Conservation (phyloP, 2,797 vertebrate species). For the Rachycentron canadum region DNA sequence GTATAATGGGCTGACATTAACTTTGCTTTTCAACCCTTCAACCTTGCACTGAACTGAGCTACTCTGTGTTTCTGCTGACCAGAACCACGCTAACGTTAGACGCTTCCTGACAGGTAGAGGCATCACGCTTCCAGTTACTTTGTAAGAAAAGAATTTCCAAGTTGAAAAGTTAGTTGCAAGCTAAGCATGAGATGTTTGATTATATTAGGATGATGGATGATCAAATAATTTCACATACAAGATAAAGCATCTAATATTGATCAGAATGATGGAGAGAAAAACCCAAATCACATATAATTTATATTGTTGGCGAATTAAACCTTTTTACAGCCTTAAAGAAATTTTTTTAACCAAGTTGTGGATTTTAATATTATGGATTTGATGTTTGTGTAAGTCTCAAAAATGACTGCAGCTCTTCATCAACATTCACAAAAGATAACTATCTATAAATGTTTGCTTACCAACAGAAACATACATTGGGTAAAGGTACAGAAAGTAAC, state of each 20-base stretch:
- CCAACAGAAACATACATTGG: not conserved
- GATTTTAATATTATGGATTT: not conserved
- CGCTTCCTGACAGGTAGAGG: not conserved
- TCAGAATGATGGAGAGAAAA: not conserved
- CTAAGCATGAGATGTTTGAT: not conserved
- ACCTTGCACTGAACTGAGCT: conserved; percentile 66
- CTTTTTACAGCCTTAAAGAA: not conserved
- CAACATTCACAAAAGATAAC: not conserved
- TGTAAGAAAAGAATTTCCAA: not conserved
- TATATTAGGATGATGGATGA: conserved; percentile 1
- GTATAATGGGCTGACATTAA: conserved; percentile 57
- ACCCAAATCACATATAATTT: not conserved
- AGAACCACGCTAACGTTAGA: not conserved
- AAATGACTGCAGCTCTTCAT: not conserved
- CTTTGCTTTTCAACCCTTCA: conserved; percentile 54
- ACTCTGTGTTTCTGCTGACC: conserved; percentile 22
- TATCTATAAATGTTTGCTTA: not conserved
- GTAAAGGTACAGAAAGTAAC: not conserved
- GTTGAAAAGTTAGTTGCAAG: conserved; percentile 4
- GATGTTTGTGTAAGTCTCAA: not conserved
- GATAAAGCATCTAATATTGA: conserved; percentile 18
- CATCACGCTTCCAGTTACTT: not conserved
- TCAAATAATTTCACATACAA: conserved; percentile 3
- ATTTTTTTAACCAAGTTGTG: not conserved
- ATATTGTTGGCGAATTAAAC: not conserved